A percentile compares a stretch with the other conserved stretches of the same genome.
These are phyloP conservation scores for Limosa lapponica DNA, from an alignment of 2,797 vertebrate species.

Conservation along the genomic window DNA sequence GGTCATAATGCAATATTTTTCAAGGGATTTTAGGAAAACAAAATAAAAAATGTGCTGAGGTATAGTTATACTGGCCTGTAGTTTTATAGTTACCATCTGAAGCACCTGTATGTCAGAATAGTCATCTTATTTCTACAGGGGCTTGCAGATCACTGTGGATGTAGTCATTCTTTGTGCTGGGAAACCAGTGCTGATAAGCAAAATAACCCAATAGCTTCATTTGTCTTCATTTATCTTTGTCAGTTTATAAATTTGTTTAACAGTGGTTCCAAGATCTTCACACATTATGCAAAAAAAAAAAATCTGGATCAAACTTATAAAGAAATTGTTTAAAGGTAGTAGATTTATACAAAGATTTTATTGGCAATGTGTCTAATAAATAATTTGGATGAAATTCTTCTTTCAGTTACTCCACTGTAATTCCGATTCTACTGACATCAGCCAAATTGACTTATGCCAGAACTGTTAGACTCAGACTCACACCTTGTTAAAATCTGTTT, in stretches of 20 bases:
- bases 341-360: background rate
- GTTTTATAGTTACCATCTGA: background rate
- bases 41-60: rapidly evolving
- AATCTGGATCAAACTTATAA: background rate
- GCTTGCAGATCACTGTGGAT: background rate
- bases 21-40: background rate
- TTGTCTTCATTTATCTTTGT: background rate
- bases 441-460: background rate
- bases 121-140: background rate
- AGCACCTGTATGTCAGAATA: background rate
- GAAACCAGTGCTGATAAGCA: background rate
- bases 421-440: background rate
- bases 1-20: background rate
- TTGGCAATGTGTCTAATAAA: background rate
- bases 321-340: background rate
- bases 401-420: background rate
- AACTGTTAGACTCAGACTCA: background rate
- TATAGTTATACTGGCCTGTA: background rate
- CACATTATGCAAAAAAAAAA: background rate
- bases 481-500: slow-evolving; percentile 37
- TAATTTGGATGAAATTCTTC: background rate
- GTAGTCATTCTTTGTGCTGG: background rate
- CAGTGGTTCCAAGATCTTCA: background rate
- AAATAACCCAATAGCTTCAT: background rate
- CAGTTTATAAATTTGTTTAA: background rate